A percentile compares a stretch with the other conserved stretches of the same genome.
Conservation (phyloP, 2,113 vertebrate genomes). For the Hiodon tergisus region DNA sequence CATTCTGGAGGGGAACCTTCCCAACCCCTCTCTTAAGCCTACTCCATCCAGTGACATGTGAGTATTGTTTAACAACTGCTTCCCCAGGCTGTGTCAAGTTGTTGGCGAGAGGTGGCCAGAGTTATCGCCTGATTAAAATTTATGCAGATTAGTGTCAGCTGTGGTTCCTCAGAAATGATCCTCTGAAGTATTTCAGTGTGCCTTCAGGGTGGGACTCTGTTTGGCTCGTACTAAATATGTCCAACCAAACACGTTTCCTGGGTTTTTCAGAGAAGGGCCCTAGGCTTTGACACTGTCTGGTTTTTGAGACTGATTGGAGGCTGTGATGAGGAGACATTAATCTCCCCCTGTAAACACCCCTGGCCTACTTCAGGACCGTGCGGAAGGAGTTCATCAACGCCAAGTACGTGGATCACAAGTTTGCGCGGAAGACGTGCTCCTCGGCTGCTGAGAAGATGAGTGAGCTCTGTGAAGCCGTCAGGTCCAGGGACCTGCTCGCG, state of each 20-base stretch:
- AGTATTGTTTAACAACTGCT: conserved; percentile 49
- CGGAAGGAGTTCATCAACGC: conserved; percentile 85
- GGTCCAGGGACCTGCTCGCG: conserved; percentile 80
- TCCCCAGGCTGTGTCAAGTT: not conserved
- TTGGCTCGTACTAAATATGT: too few species aligned
- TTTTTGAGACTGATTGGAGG: too few species aligned
- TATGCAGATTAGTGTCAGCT: too few species aligned
- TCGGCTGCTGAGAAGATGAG: conserved; percentile 73
- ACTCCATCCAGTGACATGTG: conserved; percentile 81
- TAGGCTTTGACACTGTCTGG: too few species aligned
- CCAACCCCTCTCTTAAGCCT: conserved; percentile 77
- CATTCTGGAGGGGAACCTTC: conserved; percentile 82
- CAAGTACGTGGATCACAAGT: conserved; percentile 81
- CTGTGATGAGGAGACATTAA: too few species aligned
- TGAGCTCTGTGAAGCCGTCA: conserved; percentile 76
- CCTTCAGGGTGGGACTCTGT: too few species aligned
- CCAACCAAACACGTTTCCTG: too few species aligned
- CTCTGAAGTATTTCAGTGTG: too few species aligned
- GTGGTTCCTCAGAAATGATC: too few species aligned
- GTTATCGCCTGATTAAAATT: too few species aligned
- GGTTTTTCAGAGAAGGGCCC: too few species aligned
- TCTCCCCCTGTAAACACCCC: not conserved
- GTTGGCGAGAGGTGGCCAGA: too few species aligned
- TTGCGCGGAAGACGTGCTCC: conserved; percentile 69
- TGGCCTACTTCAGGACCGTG: conserved; percentile 63